Evolutionary conservation across 2,797 vertebrate genomes (phyloP).

Genomic region (Okamejei kenojei): DNA sequence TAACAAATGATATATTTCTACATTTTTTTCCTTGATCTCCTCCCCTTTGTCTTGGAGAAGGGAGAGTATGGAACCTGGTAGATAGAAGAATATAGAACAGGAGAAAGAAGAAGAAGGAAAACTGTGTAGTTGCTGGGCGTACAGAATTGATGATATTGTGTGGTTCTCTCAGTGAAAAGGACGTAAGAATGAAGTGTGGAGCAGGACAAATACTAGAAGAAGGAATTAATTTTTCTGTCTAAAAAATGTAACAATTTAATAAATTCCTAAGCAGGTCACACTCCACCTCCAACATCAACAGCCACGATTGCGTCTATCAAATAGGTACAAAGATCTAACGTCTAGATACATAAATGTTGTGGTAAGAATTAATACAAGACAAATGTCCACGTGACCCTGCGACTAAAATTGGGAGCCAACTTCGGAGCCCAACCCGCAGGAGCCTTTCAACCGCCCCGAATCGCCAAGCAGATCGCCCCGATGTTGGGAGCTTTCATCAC

Average conservation of each 20-base stretch:
- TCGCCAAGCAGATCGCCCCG: too few species aligned
- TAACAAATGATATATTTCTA: too few species aligned
- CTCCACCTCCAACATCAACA: background rate
- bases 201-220: background rate
- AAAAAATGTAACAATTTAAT: background rate
- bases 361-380: too few species aligned
- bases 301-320: background rate
- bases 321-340: background rate
- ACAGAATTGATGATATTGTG: background rate
- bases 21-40: too few species aligned
- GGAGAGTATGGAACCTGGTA: background rate
- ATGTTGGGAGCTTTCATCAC: too few species aligned
- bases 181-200: background rate
- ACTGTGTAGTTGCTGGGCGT: background rate
- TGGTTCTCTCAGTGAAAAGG: background rate
- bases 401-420: too few species aligned
- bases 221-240: background rate
- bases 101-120: background rate
- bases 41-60: background rate
- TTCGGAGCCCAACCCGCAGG: too few species aligned
- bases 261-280: background rate
- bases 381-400: background rate
- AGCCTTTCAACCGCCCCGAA: too few species aligned
- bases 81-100: too few species aligned
- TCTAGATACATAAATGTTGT: background rate